A percentile compares a stretch with the other conserved stretches of the same genome.
These are phyloP conservation scores for Cynocephalus volans DNA, from an alignment of 2,113 vertebrate species.

Conservation along the genomic window DNA sequence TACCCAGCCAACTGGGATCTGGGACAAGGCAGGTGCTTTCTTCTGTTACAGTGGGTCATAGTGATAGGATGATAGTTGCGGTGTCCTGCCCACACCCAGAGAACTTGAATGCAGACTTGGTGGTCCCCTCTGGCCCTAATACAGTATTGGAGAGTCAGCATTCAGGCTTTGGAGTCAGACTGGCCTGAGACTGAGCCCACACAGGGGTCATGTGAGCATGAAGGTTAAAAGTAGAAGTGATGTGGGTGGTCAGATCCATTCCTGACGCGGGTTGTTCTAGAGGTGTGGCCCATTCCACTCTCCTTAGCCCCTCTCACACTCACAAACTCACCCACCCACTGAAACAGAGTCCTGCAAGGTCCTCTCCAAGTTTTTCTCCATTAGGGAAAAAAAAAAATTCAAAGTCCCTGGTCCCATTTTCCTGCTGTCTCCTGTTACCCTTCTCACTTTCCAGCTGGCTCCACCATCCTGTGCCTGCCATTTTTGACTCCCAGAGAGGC, in stretches of 20 bases:
- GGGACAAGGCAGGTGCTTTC: not conserved
- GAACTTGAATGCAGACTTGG: not conserved
- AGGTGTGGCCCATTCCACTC: not conserved
- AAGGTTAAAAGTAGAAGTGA: not conserved
- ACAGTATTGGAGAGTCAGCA: not conserved
- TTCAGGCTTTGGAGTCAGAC: not conserved
- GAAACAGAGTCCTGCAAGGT: not conserved
- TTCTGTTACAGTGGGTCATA: not conserved
- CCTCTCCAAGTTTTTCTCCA: not conserved
- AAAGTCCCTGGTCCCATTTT: not conserved
- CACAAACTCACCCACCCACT: not conserved
- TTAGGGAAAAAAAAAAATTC: not conserved
- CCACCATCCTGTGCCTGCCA: not conserved
- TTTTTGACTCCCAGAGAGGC: not conserved
- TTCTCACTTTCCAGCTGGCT: not conserved
- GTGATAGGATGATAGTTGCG: accelerated
- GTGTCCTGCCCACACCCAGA: not conserved
- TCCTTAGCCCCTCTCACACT: not conserved
- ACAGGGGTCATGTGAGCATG: not conserved
- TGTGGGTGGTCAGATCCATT: slow-evolving; percentile 27
- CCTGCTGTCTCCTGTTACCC: not conserved
- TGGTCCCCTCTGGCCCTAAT: not conserved
- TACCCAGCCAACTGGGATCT: not conserved
- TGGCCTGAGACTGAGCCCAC: not conserved
- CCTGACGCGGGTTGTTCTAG: not conserved